Evolutionary conservation across 2,888 invertebrate genomes (phyloP), one percentile per base, ranked within the genome.

Genomic region (Plusia festucae): DNA sequence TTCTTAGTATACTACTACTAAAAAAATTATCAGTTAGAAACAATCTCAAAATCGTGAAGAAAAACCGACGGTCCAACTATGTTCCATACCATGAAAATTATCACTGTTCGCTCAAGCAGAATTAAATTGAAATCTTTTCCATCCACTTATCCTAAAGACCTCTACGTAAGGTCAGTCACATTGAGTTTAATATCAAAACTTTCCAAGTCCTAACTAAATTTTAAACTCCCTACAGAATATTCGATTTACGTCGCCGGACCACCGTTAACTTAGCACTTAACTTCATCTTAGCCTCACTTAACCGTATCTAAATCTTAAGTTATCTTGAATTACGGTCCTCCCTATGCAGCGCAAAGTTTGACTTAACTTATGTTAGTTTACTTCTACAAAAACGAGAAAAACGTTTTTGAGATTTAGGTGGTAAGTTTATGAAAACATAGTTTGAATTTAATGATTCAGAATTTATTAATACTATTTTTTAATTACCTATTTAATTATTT

Each of bases 241-340:
- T 76, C 82, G 82, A 81, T 82, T 79, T 76, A 71, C 67, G 65
- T 66, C 67, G 58, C 76, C 51, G 81, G 81, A 82, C 82, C 76
- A 66, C 73, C 76, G 79, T 62, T 74, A 89, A 90, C 89, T 91
- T 87, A 83, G 87, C 91, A 89, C 91, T 91, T 90, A 88, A 88
- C 84, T 89, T 83, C 79, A 88, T 88, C 87, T 91, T 90, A 88
- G 82, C 87, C 84, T 85, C 84, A 88, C 89, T 90, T 89, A 90
- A 87, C 88, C 85, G 83, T 85, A 85, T 83, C 88, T 88, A 88
- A 91, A 91, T 90, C 89, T 90, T 86, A 89, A 90, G 86, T 90
- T 90, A 88, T 90, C 87, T 87, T 85, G 85, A 90, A 85, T 88
- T 86, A 90, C 85, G 85, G 85, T 76, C 83, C 82, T 83, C 83